phyloP scores from a whole-genome alignment of 2,113 vertebrate genomes.

The Kobus ellipsiprymnus region DNA sequence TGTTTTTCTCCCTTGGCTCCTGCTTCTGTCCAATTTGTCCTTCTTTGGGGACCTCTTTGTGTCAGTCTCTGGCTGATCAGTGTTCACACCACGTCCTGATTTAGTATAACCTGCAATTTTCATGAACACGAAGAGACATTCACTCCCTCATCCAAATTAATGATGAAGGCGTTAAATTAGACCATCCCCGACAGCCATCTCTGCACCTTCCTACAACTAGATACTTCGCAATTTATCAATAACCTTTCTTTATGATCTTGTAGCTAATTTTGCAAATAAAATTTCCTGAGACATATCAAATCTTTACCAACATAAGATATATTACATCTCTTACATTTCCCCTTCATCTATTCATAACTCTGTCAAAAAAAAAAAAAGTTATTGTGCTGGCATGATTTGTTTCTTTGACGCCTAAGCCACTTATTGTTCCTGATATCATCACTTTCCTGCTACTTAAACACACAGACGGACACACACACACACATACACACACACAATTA shows the following conservation, averaged over 20 bases:
- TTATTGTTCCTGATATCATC: slow-evolving; percentile 48
- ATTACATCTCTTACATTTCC: slow-evolving; percentile 43
- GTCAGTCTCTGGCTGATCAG: neutral
- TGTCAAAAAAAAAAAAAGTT: slow-evolving; percentile 45
- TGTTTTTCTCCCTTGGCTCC: neutral
- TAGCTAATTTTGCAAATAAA: slow-evolving; percentile 63
- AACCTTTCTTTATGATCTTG: slow-evolving; percentile 41
- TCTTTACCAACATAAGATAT: slow-evolving; percentile 52
- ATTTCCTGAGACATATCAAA: slow-evolving; percentile 51
- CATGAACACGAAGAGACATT: neutral
- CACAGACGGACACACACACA: neutral
- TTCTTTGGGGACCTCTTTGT: neutral
- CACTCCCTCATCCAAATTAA: slow-evolving; percentile 19
- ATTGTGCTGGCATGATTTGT: slow-evolving; percentile 37
- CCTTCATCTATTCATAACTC: slow-evolving; percentile 56
- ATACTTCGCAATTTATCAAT: slow-evolving; percentile 39
- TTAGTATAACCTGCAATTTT: slow-evolving; percentile 24
- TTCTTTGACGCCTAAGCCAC: slow-evolving; percentile 39
- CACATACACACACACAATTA: neutral
- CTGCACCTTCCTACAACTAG: neutral
- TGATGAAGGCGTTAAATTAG: slow-evolving; percentile 16
- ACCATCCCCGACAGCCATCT: neutral
- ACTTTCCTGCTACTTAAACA: slow-evolving; percentile 15
- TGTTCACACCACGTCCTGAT: neutral
- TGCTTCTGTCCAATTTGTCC: neutral